A percentile compares a stretch with the other conserved stretches of the same genome.
Conservation (phyloP, 2,797 vertebrate genomes). For the Acanthurus tractus region DNA sequence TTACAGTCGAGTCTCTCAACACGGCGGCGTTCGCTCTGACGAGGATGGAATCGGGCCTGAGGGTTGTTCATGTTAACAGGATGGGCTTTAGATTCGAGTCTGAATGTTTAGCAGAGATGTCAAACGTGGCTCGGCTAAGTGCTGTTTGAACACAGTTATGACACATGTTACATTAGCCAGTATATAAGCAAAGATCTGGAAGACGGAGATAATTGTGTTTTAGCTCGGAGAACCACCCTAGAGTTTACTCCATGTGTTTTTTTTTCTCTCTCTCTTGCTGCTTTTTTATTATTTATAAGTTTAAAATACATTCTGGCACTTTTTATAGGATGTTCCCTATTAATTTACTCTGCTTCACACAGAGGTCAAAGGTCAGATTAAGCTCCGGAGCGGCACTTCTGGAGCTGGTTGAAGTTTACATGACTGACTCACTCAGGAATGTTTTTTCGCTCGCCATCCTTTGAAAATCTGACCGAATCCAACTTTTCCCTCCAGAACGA, state of each 20-base stretch:
- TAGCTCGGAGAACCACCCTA: background rate
- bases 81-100: conserved; percentile 30
- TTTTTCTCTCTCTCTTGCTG: background rate
- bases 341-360: background rate
- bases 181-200: background rate
- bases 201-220: background rate
- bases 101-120: background rate
- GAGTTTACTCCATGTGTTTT: background rate
- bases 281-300: background rate
- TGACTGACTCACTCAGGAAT: background rate
- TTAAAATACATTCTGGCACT: background rate
- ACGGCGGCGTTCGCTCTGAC: conserved; percentile 1
- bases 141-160: background rate
- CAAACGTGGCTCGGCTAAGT: background rate
- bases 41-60: background rate
- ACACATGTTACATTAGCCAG: background rate
- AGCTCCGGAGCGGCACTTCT: background rate
- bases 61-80: conserved; percentile 24
- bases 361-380: conserved; percentile 25
- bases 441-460: background rate
- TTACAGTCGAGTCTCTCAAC: conserved; percentile 32
- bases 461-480: background rate
- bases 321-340: background rate
- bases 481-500: conserved; percentile 85
- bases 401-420: background rate